Evolutionary conservation across 92 coral and sea anemone species (phyloP).

Genomic region (Porites cylindrica): DNA sequence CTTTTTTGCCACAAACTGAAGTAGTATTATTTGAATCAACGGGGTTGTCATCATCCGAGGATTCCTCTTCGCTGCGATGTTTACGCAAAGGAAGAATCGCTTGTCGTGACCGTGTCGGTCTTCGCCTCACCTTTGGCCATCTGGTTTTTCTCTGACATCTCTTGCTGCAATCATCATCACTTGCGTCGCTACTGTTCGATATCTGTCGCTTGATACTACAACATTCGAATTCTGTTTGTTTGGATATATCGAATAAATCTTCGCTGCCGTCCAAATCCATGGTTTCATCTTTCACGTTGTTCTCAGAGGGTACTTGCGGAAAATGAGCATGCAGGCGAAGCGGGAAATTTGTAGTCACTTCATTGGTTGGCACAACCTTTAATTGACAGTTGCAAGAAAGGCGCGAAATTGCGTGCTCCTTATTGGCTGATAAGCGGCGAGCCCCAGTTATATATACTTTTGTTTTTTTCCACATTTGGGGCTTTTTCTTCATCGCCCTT

Average conservation of each 20-base stretch:
- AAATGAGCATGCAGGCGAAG: conserved; percentile 1
- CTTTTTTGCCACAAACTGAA: conserved; percentile 34
- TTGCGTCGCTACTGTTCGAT: conserved; percentile 34
- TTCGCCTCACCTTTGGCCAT: not conserved
- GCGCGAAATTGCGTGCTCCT: conserved; percentile 10
- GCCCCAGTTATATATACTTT: not conserved
- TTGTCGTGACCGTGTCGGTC: conserved; percentile 23
- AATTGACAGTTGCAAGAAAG: conserved; percentile 29
- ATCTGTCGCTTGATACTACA: conserved; percentile 22
- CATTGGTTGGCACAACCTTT: conserved; percentile 20
- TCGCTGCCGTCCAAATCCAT: conserved; percentile 14
- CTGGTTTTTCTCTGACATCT: conserved; percentile 6
- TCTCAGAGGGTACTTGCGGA: not conserved
- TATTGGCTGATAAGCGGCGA: conserved; percentile 7
- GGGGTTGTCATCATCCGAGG: conserved; percentile 30
- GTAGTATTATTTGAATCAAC: conserved; percentile 18
- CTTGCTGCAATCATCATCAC: not conserved
- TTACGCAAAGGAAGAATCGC: not conserved
- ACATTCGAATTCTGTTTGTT: conserved; percentile 8
- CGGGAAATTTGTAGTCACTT: conserved; percentile 34
- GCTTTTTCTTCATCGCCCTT: conserved; percentile 4
- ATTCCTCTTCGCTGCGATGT: conserved; percentile 7
- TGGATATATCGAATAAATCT: not conserved
- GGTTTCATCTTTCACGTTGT: not conserved
- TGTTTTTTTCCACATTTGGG: not conserved